phyloP scores from a whole-genome alignment of 2,113 vertebrate species.

The Gambusia holbrooki region DNA sequence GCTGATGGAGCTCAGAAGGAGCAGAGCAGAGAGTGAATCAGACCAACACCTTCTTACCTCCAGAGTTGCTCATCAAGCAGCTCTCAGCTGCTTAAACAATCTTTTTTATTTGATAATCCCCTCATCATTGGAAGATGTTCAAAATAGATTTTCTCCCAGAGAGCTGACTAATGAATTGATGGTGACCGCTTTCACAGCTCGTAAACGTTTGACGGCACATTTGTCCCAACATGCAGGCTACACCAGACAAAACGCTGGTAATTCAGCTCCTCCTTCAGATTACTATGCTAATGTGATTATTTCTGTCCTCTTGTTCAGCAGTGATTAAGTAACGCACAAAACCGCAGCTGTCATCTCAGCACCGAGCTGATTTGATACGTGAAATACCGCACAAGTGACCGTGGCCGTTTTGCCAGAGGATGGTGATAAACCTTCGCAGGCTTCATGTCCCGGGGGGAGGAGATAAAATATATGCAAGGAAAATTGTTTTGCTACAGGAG shows the following conservation, averaged over 20 bases:
- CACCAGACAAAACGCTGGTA: constrained; percentile 48
- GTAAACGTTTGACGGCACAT: constrained; percentile 52
- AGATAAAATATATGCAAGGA: constrained; percentile 55
- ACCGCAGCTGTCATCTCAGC: constrained; percentile 52
- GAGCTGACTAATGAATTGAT: constrained; percentile 49
- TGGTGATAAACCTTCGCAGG: constrained; percentile 52
- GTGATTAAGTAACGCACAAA: constrained; percentile 69
- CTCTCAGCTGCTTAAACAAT: constrained; percentile 6
- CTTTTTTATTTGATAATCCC: not conserved
- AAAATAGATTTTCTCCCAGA: constrained; percentile 2
- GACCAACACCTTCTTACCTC: not conserved
- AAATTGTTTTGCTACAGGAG: constrained; percentile 31
- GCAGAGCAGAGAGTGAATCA: not conserved
- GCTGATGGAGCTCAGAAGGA: not conserved
- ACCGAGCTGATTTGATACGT: constrained; percentile 50
- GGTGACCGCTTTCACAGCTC: constrained; percentile 27
- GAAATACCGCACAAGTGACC: constrained; percentile 70
- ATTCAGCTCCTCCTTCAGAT: constrained; percentile 61
- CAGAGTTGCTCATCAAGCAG: not conserved
- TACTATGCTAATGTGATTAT: constrained; percentile 73
- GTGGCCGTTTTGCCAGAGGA: constrained; percentile 32
- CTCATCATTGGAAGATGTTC: constrained; percentile 27
- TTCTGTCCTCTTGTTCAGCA: constrained; percentile 61
- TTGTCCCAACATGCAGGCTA: constrained; percentile 43
- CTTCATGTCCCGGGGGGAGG: constrained; percentile 40